Base-by-base conservation (phyloP, 2,888 invertebrate genomes). In the Morpho achilles region DNA sequence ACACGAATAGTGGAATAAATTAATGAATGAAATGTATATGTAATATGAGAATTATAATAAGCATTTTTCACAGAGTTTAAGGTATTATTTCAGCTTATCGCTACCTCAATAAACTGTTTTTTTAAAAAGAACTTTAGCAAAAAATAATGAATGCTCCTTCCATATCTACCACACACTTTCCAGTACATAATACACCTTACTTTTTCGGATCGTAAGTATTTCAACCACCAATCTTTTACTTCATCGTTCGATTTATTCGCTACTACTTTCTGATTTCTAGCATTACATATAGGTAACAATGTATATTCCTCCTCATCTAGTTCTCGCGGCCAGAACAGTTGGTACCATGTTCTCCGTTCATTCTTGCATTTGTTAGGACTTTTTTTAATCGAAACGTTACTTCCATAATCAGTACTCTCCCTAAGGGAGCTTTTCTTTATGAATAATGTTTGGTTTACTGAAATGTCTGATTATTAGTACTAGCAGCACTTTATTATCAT, bases 191-290 rank as follows among this genome's bases (percentile, higher is more conserved):
- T 32, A 32, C 32, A 43, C 22, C 59, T 41, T 60, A 79, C 84
- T 69, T 75, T 72, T 47, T 75, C 66, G 0, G 83, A 80, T 39
- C 68, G 66, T 58, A 72, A 74, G 63, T 79, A 87, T 70, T 77
- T 76, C 23, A 65, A 67, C 88, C 88, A 88, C 88, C 88, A 87
- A 65, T 84, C 80, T 44, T 67, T 77, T 7, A 66, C 53, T 39
- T 71, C 73, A 0, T 54, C 50, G 10, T 51, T 41, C 61, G 0
- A 58, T 9, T 0, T 44, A 56, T 47, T 67, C 65, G 16, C 68
- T 70, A 0, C 58, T 7, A 10, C 67, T 58, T 53, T 65, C 42
- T 42, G 67, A 58, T 41, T 69, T 73, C 54, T 72, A 61, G 42
- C 74, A 73, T 65, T 60, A 16, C 73, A 73, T 43, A 79, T 67